Evolutionary conservation across 2,113 vertebrate species (phyloP).

Genomic region (Silurus glanis): DNA sequence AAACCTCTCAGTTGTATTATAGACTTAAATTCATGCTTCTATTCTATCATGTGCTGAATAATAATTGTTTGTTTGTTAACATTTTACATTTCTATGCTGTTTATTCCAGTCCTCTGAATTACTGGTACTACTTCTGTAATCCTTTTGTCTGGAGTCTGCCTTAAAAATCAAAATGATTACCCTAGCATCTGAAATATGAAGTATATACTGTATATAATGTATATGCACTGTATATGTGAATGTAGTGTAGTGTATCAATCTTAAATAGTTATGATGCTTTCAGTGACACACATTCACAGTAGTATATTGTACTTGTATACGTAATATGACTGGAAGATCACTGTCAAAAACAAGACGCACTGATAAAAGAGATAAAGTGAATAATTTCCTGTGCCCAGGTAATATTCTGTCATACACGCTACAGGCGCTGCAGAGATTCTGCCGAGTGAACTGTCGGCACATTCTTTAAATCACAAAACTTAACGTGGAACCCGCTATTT

Average conservation of each 20-base stretch:
- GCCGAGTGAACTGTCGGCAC: background rate
- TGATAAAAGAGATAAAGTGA: conserved; percentile 55
- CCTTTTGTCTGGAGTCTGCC: conserved; percentile 44
- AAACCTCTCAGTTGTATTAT: background rate
- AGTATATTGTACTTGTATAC: conserved; percentile 19
- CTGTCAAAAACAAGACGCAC: conserved; percentile 46
- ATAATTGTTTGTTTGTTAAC: background rate
- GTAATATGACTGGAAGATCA: conserved; percentile 27
- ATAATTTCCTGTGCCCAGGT: conserved; percentile 58
- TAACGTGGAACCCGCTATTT: background rate
- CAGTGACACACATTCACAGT: conserved; percentile 57
- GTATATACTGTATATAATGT: background rate
- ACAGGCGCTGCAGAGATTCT: background rate
- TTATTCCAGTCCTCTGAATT: background rate
- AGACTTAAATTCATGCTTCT: background rate
- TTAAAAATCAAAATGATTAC: conserved; percentile 1
- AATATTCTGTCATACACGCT: conserved; percentile 19
- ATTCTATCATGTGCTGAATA: background rate
- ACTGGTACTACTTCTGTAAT: conserved; percentile 46
- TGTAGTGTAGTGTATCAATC: background rate
- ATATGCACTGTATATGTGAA: background rate
- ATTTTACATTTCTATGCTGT: background rate
- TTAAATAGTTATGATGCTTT: background rate
- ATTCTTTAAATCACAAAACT: background rate
- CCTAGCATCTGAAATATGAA: background rate